Evolutionary conservation across 2,888 invertebrate genomes (phyloP).

Genomic region (Cheilosia variabilis): DNA sequence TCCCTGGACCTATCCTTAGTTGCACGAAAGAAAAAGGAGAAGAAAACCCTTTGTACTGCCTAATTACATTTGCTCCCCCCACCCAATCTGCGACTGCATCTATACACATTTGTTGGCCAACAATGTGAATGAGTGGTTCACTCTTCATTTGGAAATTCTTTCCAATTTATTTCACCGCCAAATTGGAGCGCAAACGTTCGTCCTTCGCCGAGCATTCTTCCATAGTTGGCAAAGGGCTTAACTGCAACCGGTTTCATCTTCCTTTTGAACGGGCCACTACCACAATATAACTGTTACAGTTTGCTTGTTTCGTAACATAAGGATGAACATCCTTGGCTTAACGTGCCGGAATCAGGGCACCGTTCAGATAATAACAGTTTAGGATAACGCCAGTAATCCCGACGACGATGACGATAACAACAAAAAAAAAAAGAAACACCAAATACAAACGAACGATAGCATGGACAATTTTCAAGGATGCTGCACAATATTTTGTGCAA

Average conservation of each 20-base stretch:
- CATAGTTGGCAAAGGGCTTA: constrained; percentile 35
- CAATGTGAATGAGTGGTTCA: constrained; percentile 36
- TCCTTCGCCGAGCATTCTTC: neutral
- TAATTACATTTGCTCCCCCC: constrained; percentile 15
- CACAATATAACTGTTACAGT: constrained; percentile 37
- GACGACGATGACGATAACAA: constrained; percentile 9
- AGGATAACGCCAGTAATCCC: constrained; percentile 73
- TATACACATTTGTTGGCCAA: constrained; percentile 28
- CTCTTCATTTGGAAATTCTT: constrained; percentile 59
- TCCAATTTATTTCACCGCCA: constrained; percentile 68
- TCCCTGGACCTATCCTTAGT: too few relatives aligned
- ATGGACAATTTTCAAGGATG: constrained; percentile 72
- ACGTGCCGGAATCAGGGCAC: constrained; percentile 71
- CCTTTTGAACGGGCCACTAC: constrained; percentile 12
- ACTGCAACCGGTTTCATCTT: constrained; percentile 16
- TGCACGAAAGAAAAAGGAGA: too few relatives aligned
- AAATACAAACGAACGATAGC: constrained; percentile 41
- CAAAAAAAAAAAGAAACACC: neutral
- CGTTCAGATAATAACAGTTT: constrained; percentile 74
- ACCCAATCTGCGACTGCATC: constrained; percentile 1
- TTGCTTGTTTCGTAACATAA: constrained; percentile 52
- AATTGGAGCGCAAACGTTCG: constrained; percentile 52
- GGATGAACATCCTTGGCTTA: constrained; percentile 63
- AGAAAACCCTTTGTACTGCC: constrained; percentile 24
- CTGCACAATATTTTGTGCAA: constrained; percentile 72